Evolutionary conservation across 2,797 vertebrate genomes (phyloP).

Genomic region (Sebastes jordani): DNA sequence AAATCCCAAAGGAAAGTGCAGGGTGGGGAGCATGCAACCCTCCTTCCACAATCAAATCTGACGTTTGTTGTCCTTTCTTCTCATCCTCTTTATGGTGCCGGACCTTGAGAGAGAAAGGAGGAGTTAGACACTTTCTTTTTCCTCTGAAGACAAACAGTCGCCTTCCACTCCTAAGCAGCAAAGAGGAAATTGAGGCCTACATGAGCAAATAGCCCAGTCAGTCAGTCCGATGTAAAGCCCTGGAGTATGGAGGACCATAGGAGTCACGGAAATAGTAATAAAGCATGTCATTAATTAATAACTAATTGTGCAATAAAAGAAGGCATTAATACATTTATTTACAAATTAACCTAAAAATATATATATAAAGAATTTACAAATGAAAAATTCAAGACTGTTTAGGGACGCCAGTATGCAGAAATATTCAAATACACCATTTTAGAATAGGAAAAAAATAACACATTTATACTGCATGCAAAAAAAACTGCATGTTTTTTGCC

Average conservation of each 20-base stretch:
- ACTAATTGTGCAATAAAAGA: too few relatives aligned
- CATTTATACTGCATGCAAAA: too few relatives aligned
- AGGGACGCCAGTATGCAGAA: too few relatives aligned
- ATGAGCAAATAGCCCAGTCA: constrained; percentile 32
- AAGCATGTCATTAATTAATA: too few relatives aligned
- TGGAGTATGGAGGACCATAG: background rate
- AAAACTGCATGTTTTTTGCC: too few relatives aligned
- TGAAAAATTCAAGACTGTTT: too few relatives aligned
- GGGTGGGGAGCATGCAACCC: constrained; percentile 59
- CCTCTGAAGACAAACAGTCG: constrained; percentile 11
- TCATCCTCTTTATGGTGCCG: constrained; percentile 46
- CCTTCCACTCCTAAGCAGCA: constrained; percentile 33
- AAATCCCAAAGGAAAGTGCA: constrained; percentile 74
- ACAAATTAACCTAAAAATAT: too few relatives aligned
- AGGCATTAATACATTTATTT: too few relatives aligned
- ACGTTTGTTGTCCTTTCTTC: constrained; percentile 58
- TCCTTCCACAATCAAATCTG: constrained; percentile 66
- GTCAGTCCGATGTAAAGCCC: background rate
- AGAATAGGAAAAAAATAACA: too few relatives aligned
- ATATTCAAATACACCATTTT: too few relatives aligned
- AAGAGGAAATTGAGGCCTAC: constrained; percentile 70
- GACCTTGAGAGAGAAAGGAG: constrained; percentile 60
- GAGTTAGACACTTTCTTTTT: constrained; percentile 41
- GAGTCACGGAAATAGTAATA: too few relatives aligned
- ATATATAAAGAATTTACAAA: too few relatives aligned